phyloP scores from a whole-genome alignment of 2,888 invertebrate genomes.

The Spodoptera exigua region DNA sequence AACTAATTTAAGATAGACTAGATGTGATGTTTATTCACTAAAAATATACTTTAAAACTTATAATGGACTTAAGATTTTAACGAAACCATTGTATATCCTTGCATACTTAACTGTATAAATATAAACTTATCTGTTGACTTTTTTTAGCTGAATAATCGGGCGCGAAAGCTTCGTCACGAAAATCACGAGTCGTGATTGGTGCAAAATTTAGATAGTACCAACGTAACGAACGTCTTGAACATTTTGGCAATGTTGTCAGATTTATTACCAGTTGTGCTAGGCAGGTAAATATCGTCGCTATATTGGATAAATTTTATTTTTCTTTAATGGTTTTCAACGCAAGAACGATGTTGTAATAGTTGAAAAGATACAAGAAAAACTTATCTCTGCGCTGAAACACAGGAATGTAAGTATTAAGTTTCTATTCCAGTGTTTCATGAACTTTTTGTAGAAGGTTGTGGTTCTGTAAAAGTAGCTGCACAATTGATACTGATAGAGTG shows the following conservation, averaged over 20 bases:
- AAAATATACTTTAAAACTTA: conserved; percentile 10
- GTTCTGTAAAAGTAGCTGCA: conserved; percentile 87
- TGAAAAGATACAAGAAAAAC: conserved; percentile 68
- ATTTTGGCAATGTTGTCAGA: conserved; percentile 86
- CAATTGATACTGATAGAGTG: conserved; percentile 84
- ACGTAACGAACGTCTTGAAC: conserved; percentile 71
- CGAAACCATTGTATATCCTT: conserved; percentile 29
- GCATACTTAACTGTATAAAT: conserved; percentile 56
- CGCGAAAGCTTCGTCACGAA: conserved; percentile 84
- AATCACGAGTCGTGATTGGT: conserved; percentile 75
- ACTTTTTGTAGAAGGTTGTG: conserved; percentile 87
- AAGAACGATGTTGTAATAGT: conserved; percentile 71
- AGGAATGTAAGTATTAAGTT: conserved; percentile 75
- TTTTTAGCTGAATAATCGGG: conserved; percentile 79
- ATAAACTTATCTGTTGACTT: conserved; percentile 69
- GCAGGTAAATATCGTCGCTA: conserved; percentile 86
- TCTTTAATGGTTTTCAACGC: conserved; percentile 77
- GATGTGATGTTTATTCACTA: no score
- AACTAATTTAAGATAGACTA: not conserved
- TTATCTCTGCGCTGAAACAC: conserved; percentile 64
- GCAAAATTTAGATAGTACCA: conserved; percentile 76
- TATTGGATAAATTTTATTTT: conserved; percentile 81
- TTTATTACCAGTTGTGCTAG: conserved; percentile 86
- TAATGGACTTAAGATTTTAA: conserved; percentile 1
- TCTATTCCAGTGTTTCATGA: conserved; percentile 77